These are phyloP conservation scores for Apamea anceps DNA, from an alignment of 2,888 invertebrate genomes.

Conservation along the genomic window DNA sequence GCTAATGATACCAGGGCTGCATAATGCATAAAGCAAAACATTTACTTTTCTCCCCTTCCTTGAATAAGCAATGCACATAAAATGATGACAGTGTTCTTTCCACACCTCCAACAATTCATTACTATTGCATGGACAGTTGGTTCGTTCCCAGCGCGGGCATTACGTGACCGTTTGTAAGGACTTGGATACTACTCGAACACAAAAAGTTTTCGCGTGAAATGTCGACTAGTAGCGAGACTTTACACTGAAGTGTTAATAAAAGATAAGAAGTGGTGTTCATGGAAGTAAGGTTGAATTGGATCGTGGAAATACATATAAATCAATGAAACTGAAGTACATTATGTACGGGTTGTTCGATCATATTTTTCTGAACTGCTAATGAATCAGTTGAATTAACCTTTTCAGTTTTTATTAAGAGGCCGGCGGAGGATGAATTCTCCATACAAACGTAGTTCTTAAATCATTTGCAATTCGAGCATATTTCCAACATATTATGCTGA, in stretches of 20 bases:
- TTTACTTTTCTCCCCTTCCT: constrained; percentile 20
- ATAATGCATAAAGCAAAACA: constrained; percentile 39
- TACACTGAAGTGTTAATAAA: constrained; percentile 55
- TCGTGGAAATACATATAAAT: constrained; percentile 9
- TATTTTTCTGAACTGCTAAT: background rate
- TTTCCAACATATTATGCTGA: too few species aligned
- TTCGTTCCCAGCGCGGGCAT: constrained; percentile 41
- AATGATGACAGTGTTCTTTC: constrained; percentile 46
- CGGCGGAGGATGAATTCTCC: too few species aligned
- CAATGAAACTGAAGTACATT: constrained; percentile 4
- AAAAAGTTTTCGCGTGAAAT: constrained; percentile 55
- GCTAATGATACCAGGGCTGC: constrained; percentile 28
- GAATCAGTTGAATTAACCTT: background rate
- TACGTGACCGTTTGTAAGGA: constrained; percentile 38
- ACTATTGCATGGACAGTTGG: constrained; percentile 52
- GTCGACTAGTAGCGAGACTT: constrained; percentile 43
- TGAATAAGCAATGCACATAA: constrained; percentile 18
- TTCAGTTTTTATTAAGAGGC: background rate
- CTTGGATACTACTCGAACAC: constrained; percentile 10
- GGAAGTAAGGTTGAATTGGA: constrained; percentile 18
- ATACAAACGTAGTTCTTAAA: too few species aligned
- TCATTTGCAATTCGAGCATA: too few species aligned
- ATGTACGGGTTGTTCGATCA: background rate
- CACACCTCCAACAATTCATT: constrained; percentile 49
- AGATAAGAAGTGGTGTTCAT: constrained; percentile 40